Conservation (phyloP, 2,888 invertebrate species). For the Gnatocerus cornutus region DNA sequence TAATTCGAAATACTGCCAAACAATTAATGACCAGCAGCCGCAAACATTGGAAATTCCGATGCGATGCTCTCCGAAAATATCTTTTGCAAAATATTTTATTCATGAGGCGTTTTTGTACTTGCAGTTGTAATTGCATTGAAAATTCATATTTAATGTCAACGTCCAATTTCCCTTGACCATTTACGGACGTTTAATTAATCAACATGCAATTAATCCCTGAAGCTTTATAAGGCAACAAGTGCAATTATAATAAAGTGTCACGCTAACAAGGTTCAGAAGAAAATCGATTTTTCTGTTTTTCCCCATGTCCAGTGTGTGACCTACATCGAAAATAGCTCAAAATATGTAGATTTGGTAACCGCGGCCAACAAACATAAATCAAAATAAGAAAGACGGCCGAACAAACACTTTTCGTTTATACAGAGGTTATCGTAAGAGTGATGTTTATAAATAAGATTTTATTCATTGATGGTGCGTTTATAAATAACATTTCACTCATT, state of each 20-base stretch:
- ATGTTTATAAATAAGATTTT: constrained; percentile 5
- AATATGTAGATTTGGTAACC: background rate
- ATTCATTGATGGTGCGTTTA: constrained; percentile 9
- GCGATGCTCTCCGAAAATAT: too few relatives aligned
- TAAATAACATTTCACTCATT: constrained; percentile 8
- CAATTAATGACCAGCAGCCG: too few relatives aligned
- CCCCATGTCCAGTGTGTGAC: constrained; percentile 9
- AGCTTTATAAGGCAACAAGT: constrained; percentile 11
- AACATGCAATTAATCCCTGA: constrained; percentile 17
- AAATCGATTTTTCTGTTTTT: constrained; percentile 10
- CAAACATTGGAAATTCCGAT: too few relatives aligned
- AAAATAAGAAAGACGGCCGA: background rate
- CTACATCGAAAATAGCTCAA: constrained; percentile 26
- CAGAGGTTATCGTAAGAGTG: constrained; percentile 3
- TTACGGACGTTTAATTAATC: constrained; percentile 24
- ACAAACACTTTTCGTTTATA: background rate
- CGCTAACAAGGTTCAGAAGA: constrained; percentile 1
- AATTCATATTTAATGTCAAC: constrained; percentile 10
- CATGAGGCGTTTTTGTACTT: too few relatives aligned
- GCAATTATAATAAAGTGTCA: constrained; percentile 9
- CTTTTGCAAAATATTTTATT: too few relatives aligned
- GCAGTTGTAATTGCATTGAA: background rate
- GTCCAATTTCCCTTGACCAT: constrained; percentile 1
- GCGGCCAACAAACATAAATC: background rate
- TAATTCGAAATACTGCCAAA: too few relatives aligned